Conservation (phyloP, 2,113 vertebrate genomes). For the Rhineura floridana region DNA sequence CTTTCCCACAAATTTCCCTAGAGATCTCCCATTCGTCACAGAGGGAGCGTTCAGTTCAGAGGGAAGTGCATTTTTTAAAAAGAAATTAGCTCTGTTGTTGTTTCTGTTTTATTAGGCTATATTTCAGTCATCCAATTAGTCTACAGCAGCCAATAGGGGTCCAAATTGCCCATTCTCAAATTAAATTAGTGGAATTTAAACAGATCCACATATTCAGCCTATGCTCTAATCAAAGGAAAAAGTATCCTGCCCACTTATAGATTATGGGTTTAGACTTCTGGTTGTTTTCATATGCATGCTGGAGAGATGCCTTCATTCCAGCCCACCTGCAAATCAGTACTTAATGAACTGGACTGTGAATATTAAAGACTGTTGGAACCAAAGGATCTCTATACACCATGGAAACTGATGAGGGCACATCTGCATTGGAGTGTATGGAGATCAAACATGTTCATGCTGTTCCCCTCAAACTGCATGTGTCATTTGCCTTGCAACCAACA, state of each 20-base stretch:
- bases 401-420: not conserved
- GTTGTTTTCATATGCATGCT: not conserved
- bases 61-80: slow-evolving; percentile 26
- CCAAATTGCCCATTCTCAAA: slow-evolving; percentile 31
- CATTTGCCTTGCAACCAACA: not conserved
- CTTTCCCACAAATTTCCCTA: slow-evolving; percentile 42
- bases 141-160: not conserved
- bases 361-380: not conserved
- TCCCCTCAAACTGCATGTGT: too few relatives aligned
- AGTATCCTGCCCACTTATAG: not conserved
- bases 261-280: not conserved
- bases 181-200: not conserved
- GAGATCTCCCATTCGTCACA: slow-evolving; percentile 28
- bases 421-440: not conserved
- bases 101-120: slow-evolving; percentile 21
- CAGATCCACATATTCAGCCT: not conserved
- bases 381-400: not conserved
- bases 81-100: slow-evolving; percentile 8
- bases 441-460: not conserved
- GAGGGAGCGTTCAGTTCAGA: slow-evolving; percentile 26
- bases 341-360: not conserved
- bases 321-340: not conserved
- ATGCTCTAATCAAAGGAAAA: not conserved
- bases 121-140: slow-evolving; percentile 18
- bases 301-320: not conserved